Base-by-base conservation (phyloP, 2,888 invertebrate species). In the Nesidiocoris tenuis region DNA sequence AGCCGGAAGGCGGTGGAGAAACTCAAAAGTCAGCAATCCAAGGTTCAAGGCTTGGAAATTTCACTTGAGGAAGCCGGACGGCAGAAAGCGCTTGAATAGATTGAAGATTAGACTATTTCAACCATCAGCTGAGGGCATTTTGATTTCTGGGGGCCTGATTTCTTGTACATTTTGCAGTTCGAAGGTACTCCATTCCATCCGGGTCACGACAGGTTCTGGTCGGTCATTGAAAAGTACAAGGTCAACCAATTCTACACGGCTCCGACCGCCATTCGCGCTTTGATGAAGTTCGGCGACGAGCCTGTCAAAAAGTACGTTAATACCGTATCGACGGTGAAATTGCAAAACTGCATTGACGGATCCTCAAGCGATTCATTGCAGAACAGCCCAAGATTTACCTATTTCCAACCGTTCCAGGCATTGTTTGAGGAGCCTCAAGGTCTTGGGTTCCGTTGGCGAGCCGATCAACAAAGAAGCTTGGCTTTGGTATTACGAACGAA, bases 401-500 rank as follows among this genome's bases (percentile, higher is more conserved):
- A 54, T 7, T 54, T 7, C 54, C 7, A 54, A 54, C 12, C 5
- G 25, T 61, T 78, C n/a, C 82, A 92, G 92, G 80, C 89, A 90
- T 81, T 86, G 90, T 81, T 82, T 91, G 77, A 85, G 86, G 39
- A 86, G 88, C 0, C 85, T 91, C 76, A 89, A 92, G 83, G 90
- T 99, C 19, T 86, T 99, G 80, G 99, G 98, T 74, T 97, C 96
- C 78, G 99, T 99, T 0, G 99, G 99, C 0, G 99, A 99, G 84
- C 99, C 99, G 0, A 99, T 99, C 80, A 99, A 99, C 84, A 93
- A 97, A 0, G 98, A 98, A 84, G 98, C 98, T 0, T 98, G 98
- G 98, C 84, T 92, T 66, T 98, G 98, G 98, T 98, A 96, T 84
- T 91, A 96, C 84, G 88, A 90, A 80, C 82, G 90, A 25, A 88